Percentiles rank a stretch among this genome's conserved stretches.
Evolutionary conservation across 2,888 invertebrate species (phyloP).

Genomic region (Pristionchus fissidentatus): DNA sequence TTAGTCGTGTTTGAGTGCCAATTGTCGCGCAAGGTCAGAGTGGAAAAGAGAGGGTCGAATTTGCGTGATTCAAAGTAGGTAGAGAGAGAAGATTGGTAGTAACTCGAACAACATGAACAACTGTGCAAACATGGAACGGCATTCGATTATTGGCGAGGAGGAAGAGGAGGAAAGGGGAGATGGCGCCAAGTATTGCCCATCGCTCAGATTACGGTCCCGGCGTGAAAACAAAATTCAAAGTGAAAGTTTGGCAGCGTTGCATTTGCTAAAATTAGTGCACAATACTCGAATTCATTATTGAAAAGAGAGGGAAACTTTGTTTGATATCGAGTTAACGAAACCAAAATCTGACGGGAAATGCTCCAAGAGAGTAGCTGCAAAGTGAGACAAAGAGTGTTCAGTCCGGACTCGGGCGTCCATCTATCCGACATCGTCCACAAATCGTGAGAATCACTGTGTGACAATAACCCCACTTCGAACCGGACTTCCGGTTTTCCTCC

Average conservation of each 20-base stretch:
- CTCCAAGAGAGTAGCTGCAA: too few species aligned
- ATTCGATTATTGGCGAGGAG: neutral
- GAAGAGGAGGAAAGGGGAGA: neutral
- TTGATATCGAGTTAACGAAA: too few species aligned
- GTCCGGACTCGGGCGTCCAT: neutral
- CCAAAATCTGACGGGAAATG: too few species aligned
- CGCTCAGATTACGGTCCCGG: too few species aligned
- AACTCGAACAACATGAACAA: slow-evolving; percentile 6
- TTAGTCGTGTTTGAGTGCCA: neutral
- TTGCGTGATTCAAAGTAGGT: neutral
- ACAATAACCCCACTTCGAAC: neutral
- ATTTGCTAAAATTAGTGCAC: too few species aligned
- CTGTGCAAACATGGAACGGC: slow-evolving; percentile 13
- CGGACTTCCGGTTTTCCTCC: neutral
- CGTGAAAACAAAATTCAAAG: too few species aligned
- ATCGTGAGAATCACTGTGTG: neutral
- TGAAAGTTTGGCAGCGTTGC: too few species aligned
- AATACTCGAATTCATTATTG: too few species aligned
- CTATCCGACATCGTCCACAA: neutral
- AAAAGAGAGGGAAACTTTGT: too few species aligned
- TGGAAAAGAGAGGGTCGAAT: slow-evolving; percentile 29
- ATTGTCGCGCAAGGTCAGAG: slow-evolving; percentile 20
- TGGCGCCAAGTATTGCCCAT: too few species aligned
- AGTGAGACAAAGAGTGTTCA: neutral
- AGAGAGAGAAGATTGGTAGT: slow-evolving; percentile 16